Base-by-base conservation (phyloP, 1,140 invertebrate genomes). In the Harpegnathos saltator region DNA sequence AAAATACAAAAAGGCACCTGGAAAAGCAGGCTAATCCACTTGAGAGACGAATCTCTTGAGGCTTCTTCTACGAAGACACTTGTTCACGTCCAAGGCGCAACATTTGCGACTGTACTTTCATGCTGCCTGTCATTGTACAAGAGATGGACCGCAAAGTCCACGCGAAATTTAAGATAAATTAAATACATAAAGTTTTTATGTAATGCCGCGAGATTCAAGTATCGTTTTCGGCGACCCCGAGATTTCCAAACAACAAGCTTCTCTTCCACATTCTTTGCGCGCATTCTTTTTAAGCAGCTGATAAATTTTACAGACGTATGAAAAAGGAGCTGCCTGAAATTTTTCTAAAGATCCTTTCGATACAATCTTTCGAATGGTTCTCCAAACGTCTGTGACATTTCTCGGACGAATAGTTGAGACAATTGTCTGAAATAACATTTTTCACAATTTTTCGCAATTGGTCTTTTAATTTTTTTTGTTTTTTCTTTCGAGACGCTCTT, bases 1-100 rank as follows among this genome's bases (percentile, higher is more conserved):
- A 87, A 84, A 86, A 84, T 89, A 88, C 87, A 91, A 90, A 90
- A 90, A 90, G 84, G 61, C 82, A 86, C 85, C 88, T 90, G 87
- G 63, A 89, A 90, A 89, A 89, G 85, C 86, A 88, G 86, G 83
- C 62, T 84, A 80, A 59, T 72, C 56, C 58, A 56, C 54, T 38
- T 59, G 58, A 71, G 48, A 65, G 58, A 58, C 54, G 29, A 48
- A 29, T 65, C 59, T 61, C 15, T 75, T 38, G 52, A 54, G 52
- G 74, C 24, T 71, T 74, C 24, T 71, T 74, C 52, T 84, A 86
- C 12, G 52, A 88, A 89, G 84, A 89, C 84, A 88, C 84, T 82
- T 89, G 61, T 78, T n/a, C 12, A 22, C 78, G 24, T 82, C 65
- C 83, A 77, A 89, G 84, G 84, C 88, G 86, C 86, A 87, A 87